phyloP scores from a whole-genome alignment of 2,888 invertebrate genomes.

The Eugnorisma glareosa region DNA sequence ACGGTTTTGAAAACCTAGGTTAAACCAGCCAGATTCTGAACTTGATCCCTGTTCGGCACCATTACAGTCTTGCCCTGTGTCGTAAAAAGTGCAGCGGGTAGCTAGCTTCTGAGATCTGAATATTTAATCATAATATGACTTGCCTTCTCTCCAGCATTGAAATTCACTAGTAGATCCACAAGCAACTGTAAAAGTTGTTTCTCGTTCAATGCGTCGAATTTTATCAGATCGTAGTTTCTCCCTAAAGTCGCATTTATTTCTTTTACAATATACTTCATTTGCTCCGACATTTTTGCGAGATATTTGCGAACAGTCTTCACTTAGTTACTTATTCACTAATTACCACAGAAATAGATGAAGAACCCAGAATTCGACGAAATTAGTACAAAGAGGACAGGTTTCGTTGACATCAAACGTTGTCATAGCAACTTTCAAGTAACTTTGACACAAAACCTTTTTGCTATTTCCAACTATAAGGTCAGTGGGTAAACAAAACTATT shows the following conservation, averaged over 20 bases:
- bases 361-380: conserved; percentile 9
- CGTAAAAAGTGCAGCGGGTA: conserved; percentile 1
- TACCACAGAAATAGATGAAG: conserved; percentile 6
- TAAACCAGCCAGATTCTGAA: neutral
- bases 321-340: conserved; percentile 17
- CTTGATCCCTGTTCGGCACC: neutral
- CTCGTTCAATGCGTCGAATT: conserved; percentile 95
- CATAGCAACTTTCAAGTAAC: conserved; percentile 65
- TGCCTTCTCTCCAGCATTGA: conserved; percentile 92
- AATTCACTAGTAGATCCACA: conserved; percentile 93
- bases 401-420: conserved; percentile 67
- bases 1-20: neutral
- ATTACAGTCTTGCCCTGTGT: neutral
- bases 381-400: conserved; percentile 11
- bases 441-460: conserved; percentile 14
- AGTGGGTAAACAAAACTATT: conserved; percentile 3
- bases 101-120: neutral
- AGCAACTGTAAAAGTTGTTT: conserved; percentile 94
- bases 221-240: conserved; percentile 95
- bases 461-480: conserved; percentile 4
- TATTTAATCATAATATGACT: conserved; percentile 1
- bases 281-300: conserved; percentile 90
- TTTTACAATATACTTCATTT: conserved; percentile 92
- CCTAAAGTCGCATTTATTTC: conserved; percentile 94
- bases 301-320: conserved; percentile 31